Evolutionary conservation across 2,113 vertebrate genomes (phyloP), one percentile per base, ranked within the genome.

Genomic region (Pachyramphus minor): DNA sequence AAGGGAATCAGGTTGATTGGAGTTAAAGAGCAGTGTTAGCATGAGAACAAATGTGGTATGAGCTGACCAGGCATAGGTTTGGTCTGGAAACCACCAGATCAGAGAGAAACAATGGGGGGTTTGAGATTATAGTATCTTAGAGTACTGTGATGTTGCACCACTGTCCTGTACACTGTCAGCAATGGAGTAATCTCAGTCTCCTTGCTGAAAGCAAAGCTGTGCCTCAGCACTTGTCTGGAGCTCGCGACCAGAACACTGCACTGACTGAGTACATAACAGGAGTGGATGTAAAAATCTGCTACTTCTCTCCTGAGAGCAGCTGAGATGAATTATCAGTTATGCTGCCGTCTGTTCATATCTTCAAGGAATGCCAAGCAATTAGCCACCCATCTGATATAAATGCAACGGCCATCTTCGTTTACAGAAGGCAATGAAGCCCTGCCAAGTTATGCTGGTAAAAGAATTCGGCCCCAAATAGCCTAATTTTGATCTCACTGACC

Each of bases 341-440:
- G 66, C 49, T 79, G 87, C 94, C 37, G 2, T 84, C 87, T 96
- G 94, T 47, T 87, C 49, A 1, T 47, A 47, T 33, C 87, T 82
- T 87, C 69, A 89, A 84, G 72, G 91, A 92, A 59, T 52, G 89
- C 89, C 95, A 95, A 95, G 87, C 94, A 91, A 91, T 95, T 92
- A 90, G 91, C 76, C 56, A 69, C 64, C 80, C 84, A 74, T 87
- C 89, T 91, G 94, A 92, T 82, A 55, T 25, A 81, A 92, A 90
- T 31, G 47, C 39, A 83, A 77, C 2, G 9, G 71, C 72, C 55
- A 24, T 53, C 63, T 86, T 71, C 8, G 0, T 42, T 67, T 86
- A 50, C 59, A 81, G 68, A 78, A 81, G 75, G 77, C 60, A 72
- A 3, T 9, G 49, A 93, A 66, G 58, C 69, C 11, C 35, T 89